phyloP scores from a whole-genome alignment of 2,113 vertebrate genomes.

The Pituophis catenifer region DNA sequence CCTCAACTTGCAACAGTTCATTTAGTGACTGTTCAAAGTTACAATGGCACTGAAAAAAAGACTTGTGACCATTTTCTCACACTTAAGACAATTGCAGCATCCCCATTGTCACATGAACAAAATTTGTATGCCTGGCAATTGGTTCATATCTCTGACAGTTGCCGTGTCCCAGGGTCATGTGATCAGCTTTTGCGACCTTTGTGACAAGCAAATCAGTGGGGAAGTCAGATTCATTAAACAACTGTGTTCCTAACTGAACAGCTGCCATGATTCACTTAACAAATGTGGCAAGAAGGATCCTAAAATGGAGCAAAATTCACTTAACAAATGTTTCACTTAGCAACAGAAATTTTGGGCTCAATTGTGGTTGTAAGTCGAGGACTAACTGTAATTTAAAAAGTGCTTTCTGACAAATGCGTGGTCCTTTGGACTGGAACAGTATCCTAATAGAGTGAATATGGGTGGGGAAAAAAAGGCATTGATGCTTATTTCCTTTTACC shows the following conservation, averaged over 20 bases:
- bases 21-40: neutral
- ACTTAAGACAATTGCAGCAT: neutral
- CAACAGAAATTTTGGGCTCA: neutral
- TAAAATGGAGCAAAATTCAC: no score
- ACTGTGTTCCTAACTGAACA: no score
- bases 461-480: neutral
- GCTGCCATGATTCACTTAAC: no score
- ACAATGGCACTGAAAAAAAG: neutral
- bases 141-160: neutral
- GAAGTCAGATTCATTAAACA: no score
- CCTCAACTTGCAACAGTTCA: no score
- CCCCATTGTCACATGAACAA: neutral
- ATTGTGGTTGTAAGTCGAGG: neutral
- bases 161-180: no score
- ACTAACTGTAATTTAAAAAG: neutral
- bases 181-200: no score
- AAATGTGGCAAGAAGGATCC: no score
- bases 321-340: neutral
- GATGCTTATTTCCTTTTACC: neutral
- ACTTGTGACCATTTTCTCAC: neutral
- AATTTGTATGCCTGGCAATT: neutral
- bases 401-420: neutral
- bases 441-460: neutral
- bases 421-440: neutral
- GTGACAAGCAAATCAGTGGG: no score